A percentile compares a stretch with the other conserved stretches of the same genome.
Conservation (phyloP, 2,113 vertebrate species). For the Ophthalmolycus amberensis region DNA sequence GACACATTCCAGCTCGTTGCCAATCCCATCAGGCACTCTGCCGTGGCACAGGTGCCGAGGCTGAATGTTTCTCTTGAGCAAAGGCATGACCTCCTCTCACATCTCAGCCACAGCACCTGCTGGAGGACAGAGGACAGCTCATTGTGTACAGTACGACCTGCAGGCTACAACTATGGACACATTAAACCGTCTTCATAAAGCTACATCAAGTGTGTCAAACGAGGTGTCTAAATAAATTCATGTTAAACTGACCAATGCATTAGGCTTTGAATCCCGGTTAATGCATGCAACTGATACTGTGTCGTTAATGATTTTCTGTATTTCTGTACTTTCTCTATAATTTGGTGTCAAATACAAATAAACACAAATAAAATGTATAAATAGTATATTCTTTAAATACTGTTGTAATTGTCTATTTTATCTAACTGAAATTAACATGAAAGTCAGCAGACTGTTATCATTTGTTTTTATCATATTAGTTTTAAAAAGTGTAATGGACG, state of each 20-base stretch:
- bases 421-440: neutral
- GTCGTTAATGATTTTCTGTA: neutral
- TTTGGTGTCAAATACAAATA: neutral
- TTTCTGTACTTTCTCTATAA: neutral
- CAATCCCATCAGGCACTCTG: slow-evolving; percentile 89
- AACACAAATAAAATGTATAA: neutral
- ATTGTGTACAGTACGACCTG: neutral
- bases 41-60: slow-evolving; percentile 92
- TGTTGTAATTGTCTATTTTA: neutral
- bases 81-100: slow-evolving; percentile 87
- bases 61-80: slow-evolving; percentile 95
- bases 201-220: neutral
- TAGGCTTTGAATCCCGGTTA: neutral
- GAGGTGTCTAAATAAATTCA: neutral
- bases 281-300: neutral
- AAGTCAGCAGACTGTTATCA: neutral
- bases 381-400: neutral
- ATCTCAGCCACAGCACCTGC: slow-evolving; percentile 42
- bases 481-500: slow-evolving; percentile 12
- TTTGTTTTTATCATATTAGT: slow-evolving; percentile 17
- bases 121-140: slow-evolving; percentile 18
- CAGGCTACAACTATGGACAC: neutral
- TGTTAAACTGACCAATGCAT: neutral
- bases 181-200: neutral
- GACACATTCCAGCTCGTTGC: slow-evolving; percentile 89